Conservation (phyloP, 2,113 vertebrate species). For the Saimiri boliviensis region DNA sequence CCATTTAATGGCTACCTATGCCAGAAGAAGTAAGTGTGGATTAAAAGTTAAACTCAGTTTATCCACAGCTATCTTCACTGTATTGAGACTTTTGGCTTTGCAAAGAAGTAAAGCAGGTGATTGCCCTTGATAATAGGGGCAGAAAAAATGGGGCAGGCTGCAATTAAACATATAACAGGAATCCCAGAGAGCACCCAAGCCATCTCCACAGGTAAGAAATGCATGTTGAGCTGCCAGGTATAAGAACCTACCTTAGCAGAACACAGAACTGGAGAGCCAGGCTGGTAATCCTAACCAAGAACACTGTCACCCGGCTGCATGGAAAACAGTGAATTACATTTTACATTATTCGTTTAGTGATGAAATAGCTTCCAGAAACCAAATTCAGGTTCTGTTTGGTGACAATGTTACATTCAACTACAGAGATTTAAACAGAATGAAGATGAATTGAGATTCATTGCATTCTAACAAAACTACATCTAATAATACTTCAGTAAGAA, state of each 20-base stretch:
- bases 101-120: background rate
- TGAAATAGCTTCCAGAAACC: background rate
- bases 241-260: constrained; percentile 64
- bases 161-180: background rate
- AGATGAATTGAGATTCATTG: background rate
- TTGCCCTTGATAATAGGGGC: background rate
- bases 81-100: background rate
- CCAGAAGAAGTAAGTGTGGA: background rate
- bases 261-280: constrained; percentile 68
- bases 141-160: constrained; percentile 57
- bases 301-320: constrained; percentile 49
- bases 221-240: rapidly evolving
- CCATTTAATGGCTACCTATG: background rate
- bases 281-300: background rate
- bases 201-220: background rate
- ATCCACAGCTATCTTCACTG: background rate
- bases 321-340: background rate
- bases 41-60: background rate
- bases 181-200: background rate
- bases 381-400: background rate
- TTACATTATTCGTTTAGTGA: background rate
- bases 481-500: background rate
- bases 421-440: background rate
- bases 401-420: background rate
- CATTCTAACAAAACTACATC: background rate